Base-by-base conservation (phyloP, 2,113 vertebrate genomes). In the Sturnira hondurensis region DNA sequence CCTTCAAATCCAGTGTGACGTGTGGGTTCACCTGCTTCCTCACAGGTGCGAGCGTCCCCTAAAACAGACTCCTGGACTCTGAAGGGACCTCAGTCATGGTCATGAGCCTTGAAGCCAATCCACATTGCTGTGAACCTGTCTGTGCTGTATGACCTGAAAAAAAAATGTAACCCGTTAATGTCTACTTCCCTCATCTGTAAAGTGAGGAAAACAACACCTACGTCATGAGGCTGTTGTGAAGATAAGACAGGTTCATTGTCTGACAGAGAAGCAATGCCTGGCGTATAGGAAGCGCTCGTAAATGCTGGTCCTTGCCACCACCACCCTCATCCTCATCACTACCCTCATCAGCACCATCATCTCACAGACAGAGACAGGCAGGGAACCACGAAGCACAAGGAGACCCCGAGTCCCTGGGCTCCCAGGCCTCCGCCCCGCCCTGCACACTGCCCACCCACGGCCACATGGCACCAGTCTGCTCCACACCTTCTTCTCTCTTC, bases 401-500 rank as follows among this genome's bases (percentile, higher is more conserved):
- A 70, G 19, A 80, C 6, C 19, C 41, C 5, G 47, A 4, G 33
- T 52, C 24, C 15, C 15, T 67, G 52, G 47, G 41, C 13, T 71
- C 38, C 8, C 0, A 70, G 36, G 24, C 28, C 28, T 45, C 7
- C 10, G 10, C 43, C 19, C 20, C 52, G 24, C 9, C 31, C 5
- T 26, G 33, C n/a, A 1, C 4, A 10, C n/a, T 65, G 0, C n/a
- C 50, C 22, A 1, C 3, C 1, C 7, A 67, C 4, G 12, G 28
- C 54, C 20, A 5, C 7, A 7, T 31, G 73, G 6, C 2, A 20
- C 11, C 4, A 10, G 22, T 15, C 26, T 22, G 0, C 1, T 5
- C 11, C 16, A 14, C 4, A 13, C 1, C 76, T 54, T 12, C 61
- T 84, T 9, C 36, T 68, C 56, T 24, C 54, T 56, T 24, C 24